Base-by-base conservation (phyloP, 2,113 vertebrate species). In the Gymnogyps californianus region DNA sequence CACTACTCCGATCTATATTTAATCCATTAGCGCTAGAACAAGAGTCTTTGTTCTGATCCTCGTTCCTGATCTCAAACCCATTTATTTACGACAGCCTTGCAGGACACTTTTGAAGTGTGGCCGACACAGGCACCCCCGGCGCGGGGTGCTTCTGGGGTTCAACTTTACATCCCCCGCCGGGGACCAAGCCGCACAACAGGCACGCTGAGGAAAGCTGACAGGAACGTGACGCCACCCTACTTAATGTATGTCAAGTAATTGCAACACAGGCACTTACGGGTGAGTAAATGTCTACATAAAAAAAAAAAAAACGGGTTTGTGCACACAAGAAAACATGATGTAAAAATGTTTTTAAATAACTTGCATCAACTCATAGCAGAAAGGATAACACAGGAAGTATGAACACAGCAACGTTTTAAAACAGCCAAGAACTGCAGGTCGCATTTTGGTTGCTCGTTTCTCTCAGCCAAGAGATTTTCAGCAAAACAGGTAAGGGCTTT, bases 41-140 rank as follows among this genome's bases (percentile, higher is more conserved):
- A 57, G 31, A 29, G 69, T 32, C 34, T 78, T 34, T 26, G 1
- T 14, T 14, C 77, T 8, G 11, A 74, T n/a, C 76, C 57, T 40
- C 1, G 0, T 7, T 70, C 57, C 78, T 10, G 7, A 67, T 44
- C 61, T 66, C 83, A 58, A 55, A 74, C 58, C 44, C 47, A 0
- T n/a, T 24, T 76, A 26, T 32, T 46, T 31, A 17, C 76, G 36
- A 6, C 18, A 14, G 4, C 25, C 54, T 59, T 1, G 0, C 8
- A 5, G 54, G 58, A 67, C 8, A 0, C 12, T n/a, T 15, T 7
- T 6, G 40, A 22, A 34, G 32, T 0, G 1, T 0, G 4, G 20
- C 38, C 0, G 0, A 32, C 44, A 36, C 2, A 0, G n/a, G 61
- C 7, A 24, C 31, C 65, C 67, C 34, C 7, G 16, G n/a, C 25